These are phyloP conservation scores for Mastomys natalensis DNA, from an alignment of 2,113 vertebrate genomes.

Conservation along the genomic window DNA sequence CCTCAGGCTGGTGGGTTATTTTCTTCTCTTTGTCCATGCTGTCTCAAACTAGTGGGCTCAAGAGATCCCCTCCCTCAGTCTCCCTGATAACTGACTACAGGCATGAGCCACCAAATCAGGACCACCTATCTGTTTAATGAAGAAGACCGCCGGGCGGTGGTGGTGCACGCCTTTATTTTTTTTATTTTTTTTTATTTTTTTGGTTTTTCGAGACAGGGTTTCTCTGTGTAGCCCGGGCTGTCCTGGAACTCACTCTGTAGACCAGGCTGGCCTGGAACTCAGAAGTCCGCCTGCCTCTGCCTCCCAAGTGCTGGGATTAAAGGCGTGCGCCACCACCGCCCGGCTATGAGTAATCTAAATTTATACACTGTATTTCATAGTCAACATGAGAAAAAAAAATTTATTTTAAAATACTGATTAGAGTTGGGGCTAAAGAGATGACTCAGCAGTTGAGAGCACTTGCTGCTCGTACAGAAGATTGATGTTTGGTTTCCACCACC, in stretches of 20 bases:
- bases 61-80: background rate
- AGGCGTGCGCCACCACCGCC: too few species aligned
- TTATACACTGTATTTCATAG: conserved; percentile 33
- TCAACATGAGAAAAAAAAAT: background rate
- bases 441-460: background rate
- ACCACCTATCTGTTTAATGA: background rate
- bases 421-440: background rate
- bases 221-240: too few species aligned
- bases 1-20: background rate
- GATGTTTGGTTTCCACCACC: background rate
- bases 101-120: background rate
- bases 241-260: too few species aligned
- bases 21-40: background rate
- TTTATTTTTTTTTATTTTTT: too few species aligned
- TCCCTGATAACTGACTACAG: background rate
- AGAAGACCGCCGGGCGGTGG: too few species aligned
- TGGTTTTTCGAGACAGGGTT: too few species aligned
- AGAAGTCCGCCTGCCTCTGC: too few species aligned
- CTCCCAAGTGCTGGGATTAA: too few species aligned
- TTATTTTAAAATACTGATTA: background rate
- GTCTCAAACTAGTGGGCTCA: background rate
- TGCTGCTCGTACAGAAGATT: background rate
- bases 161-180: too few species aligned
- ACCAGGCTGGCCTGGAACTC: too few species aligned
- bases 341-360: background rate